Evolutionary conservation across 2,113 vertebrate species (phyloP).

Genomic region (Eurystomus gularis): DNA sequence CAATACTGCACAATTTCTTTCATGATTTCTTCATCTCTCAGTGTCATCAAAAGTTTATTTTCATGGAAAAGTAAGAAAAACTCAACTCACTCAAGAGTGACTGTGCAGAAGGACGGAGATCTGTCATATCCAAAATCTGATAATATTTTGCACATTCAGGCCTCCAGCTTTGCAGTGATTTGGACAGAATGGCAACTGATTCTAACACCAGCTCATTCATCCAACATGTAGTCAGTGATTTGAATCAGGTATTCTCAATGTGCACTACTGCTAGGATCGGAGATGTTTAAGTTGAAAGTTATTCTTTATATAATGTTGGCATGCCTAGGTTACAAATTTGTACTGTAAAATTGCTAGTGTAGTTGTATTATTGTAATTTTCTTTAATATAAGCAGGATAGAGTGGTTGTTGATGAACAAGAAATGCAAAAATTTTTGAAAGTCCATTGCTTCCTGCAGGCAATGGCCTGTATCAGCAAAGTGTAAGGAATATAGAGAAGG

Average conservation of each 20-base stretch:
- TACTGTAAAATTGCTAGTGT: neutral
- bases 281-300: neutral
- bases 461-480: neutral
- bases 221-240: neutral
- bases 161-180: neutral
- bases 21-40: neutral
- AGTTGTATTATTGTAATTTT: neutral
- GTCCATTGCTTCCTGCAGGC: neutral
- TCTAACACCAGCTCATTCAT: neutral
- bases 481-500: neutral
- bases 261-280: neutral
- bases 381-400: neutral
- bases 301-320: neutral
- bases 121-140: neutral
- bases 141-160: neutral
- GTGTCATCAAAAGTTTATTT: neutral
- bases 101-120: neutral
- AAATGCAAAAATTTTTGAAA: neutral
- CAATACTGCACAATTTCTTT: fast-evolving
- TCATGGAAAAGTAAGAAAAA: neutral
- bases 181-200: neutral
- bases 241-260: neutral
- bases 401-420: neutral
- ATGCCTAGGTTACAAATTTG: neutral
- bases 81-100: neutral